phyloP scores from a whole-genome alignment of 2,113 vertebrate species.

The Apteryx mantelli region DNA sequence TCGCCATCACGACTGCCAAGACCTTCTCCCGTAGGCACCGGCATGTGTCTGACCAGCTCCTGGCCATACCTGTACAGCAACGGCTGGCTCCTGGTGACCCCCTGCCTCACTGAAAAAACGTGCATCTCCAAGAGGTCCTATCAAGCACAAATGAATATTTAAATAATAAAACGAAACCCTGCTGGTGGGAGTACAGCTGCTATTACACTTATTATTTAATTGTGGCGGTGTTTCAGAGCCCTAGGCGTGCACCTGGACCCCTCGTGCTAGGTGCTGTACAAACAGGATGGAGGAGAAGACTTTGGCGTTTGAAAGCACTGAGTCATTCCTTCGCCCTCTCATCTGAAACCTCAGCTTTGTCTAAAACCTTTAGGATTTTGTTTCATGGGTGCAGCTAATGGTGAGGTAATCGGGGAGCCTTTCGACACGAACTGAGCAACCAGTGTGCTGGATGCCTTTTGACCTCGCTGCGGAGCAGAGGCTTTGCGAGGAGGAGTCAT shows the following conservation, averaged over 20 bases:
- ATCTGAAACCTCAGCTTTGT: constrained; percentile 73
- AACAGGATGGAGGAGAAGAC: constrained; percentile 70
- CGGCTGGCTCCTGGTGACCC: not conserved
- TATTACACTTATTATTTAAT: constrained; percentile 69
- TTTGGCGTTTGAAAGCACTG: constrained; percentile 70
- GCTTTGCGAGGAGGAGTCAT: not conserved
- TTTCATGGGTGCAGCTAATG: constrained; percentile 66
- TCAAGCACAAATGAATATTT: not conserved
- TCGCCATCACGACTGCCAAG: not conserved
- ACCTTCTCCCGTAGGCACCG: rapidly evolving
- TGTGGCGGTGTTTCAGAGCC: constrained; percentile 68
- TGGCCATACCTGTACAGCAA: rapidly evolving
- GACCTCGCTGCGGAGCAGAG: constrained; percentile 7
- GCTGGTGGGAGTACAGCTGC: constrained; percentile 72
- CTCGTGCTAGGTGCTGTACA: constrained; percentile 67
- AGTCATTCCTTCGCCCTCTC: constrained; percentile 70
- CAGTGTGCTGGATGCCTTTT: constrained; percentile 62
- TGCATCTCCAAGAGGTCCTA: not conserved
- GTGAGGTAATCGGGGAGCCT: constrained; percentile 66
- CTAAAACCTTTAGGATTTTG: constrained; percentile 67
- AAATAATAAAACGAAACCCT: constrained; percentile 38
- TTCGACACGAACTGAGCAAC: constrained; percentile 40
- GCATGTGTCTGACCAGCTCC: rapidly evolving
- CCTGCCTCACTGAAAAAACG: not conserved
- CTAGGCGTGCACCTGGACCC: constrained; percentile 70